A percentile compares a stretch with the other conserved stretches of the same genome.
These are phyloP conservation scores for Heterochromis multidens DNA, from an alignment of 2,113 vertebrate genomes.

Conservation along the genomic window DNA sequence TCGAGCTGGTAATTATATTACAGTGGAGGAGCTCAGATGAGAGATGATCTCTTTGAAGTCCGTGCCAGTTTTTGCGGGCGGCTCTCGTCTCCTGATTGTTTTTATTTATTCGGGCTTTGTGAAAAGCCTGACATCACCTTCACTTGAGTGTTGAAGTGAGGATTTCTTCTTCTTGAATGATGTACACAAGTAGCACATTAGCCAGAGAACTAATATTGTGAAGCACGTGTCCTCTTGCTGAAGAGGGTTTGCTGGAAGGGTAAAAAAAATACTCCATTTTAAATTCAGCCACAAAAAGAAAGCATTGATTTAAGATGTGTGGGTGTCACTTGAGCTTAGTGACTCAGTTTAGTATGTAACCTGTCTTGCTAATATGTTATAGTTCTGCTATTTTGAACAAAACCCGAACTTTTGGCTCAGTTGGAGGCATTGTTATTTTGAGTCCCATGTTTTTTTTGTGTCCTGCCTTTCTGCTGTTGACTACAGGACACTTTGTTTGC, in stretches of 20 bases:
- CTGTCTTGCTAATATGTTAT: not conserved
- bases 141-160: not conserved
- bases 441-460: not conserved
- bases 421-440: not conserved
- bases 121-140: not conserved
- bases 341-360: not conserved
- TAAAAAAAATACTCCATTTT: not conserved
- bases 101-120: constrained; percentile 45
- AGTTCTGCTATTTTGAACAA: not conserved
- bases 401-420: not conserved
- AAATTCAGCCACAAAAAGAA: not conserved
- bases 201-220: not conserved
- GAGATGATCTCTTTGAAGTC: not conserved
- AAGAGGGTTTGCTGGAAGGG: not conserved
- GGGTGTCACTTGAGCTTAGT: not conserved
- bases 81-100: not conserved
- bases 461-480: not conserved
- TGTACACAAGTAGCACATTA: constrained; percentile 15
- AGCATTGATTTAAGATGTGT: not conserved
- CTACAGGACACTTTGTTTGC: not conserved
- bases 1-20: not conserved
- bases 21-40: not conserved
- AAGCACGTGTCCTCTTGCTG: not conserved
- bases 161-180: not conserved
- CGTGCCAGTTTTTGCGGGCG: not conserved